phyloP scores from a whole-genome alignment of 2,113 vertebrate genomes.

The Podarcis raffonei region DNA sequence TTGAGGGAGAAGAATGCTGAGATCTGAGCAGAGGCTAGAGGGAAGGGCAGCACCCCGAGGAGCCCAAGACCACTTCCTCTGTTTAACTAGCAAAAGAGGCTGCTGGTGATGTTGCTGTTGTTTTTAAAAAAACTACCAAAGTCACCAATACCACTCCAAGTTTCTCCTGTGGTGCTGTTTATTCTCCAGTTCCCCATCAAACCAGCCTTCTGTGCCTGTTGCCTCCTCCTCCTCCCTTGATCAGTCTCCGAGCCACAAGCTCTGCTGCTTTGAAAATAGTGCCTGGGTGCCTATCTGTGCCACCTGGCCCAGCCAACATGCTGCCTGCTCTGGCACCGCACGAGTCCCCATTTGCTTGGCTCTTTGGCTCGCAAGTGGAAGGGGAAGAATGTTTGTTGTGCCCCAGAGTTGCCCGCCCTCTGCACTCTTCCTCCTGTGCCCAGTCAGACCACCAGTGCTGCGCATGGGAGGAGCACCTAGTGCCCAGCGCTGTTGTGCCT shows the following conservation, averaged over 20 bases:
- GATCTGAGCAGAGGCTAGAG: background rate
- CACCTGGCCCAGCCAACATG: background rate
- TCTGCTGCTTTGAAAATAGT: background rate
- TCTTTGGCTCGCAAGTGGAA: background rate
- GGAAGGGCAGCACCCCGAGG: background rate
- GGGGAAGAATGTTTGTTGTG: background rate
- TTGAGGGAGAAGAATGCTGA: constrained; percentile 29
- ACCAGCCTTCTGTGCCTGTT: background rate
- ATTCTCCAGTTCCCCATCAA: background rate
- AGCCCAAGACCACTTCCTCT: background rate
- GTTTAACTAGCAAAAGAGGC: background rate
- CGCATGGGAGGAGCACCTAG: too few species aligned
- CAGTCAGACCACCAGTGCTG: background rate
- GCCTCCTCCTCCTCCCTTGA: background rate
- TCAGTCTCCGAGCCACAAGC: background rate
- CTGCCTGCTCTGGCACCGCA: background rate
- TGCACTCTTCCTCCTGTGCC: background rate
- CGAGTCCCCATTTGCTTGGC: background rate
- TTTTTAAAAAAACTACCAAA: background rate
- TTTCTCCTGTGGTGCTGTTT: background rate
- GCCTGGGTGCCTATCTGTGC: background rate
- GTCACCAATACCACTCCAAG: background rate
- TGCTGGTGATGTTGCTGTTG: too few species aligned
- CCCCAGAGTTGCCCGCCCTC: background rate
- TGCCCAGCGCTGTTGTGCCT: background rate